Base-by-base conservation (phyloP, 1,140 invertebrate genomes). In the Macrobrachium nipponense region DNA sequence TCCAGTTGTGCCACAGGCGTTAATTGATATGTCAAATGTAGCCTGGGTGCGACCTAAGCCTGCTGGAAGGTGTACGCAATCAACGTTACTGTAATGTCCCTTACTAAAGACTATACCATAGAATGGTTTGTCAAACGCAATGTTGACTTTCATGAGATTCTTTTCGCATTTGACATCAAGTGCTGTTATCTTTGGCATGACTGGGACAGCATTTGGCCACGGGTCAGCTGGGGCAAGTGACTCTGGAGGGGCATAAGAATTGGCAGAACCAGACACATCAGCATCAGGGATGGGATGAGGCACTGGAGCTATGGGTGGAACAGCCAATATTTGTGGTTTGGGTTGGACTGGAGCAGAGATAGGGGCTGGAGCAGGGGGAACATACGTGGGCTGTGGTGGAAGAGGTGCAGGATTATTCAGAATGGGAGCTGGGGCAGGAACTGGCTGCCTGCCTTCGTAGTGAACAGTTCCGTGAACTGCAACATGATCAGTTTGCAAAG, bases 101-200 rank as follows among this genome's bases (percentile, higher is more conserved):
- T 98, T 98, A 79, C 96, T 97, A 93, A 98, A 98, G 88, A 98
- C 97, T 94, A 98, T 97, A 7, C 97, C 97, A 91, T 98, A 97
- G 92, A 98, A 98, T 0, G 97, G 97, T 51, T 97, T 93, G 90
- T 98, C 97, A 92, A 98, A 98, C 91, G 97, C 96, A 89, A 98
- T 97, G 91, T 97, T 97, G 11, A 98, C 97, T 44, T 96, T 93
- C 97, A 98, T 98, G 90, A 97, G 95, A 64, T 97, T 98, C 91
- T 98, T 98, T 91, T 98, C 97, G 91, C 97, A 98, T 90, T 98
- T 96, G 66, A 98, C 97, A 92, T 98, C 97, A 51, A 98, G 91
- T 90, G 96, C 95, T 90, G 97, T 97, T 88, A 98, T 97, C 91
- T 97, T 96, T 2, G 97, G 96, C 90, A 96, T 96, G 90, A 97